These are phyloP conservation scores for Eupithecia abbreviata DNA, from an alignment of 2,888 invertebrate species.

Conservation along the genomic window DNA sequence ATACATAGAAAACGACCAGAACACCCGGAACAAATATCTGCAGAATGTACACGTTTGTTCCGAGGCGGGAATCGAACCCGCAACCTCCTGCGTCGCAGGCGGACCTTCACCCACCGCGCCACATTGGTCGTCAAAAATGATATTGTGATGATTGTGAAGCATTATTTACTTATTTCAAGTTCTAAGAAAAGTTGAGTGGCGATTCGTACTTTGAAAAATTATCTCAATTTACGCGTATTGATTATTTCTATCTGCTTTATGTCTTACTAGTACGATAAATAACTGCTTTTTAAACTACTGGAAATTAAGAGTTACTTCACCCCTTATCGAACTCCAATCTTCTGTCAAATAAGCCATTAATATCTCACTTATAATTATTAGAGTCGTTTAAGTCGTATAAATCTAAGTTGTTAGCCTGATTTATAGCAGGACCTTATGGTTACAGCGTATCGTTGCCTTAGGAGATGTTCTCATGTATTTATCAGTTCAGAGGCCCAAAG, in stretches of 20 bases:
- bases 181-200: too few relatives aligned
- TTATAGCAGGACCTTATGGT: slow-evolving; percentile 65
- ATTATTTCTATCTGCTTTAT: not conserved
- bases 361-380: slow-evolving; percentile 14
- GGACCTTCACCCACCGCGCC: too few relatives aligned
- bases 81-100: too few relatives aligned
- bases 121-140: too few relatives aligned
- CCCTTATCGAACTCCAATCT: slow-evolving; percentile 13
- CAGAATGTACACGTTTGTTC: too few relatives aligned
- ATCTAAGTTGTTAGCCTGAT: slow-evolving; percentile 68
- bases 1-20: too few relatives aligned
- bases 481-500: not conserved
- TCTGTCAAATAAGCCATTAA: slow-evolving; percentile 17
- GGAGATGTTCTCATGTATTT: slow-evolving; percentile 10
- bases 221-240: too few relatives aligned
- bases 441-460: slow-evolving; percentile 23
- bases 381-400: slow-evolving; percentile 62
- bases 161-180: too few relatives aligned
- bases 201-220: too few relatives aligned
- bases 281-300: slow-evolving; percentile 4
- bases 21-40: too few relatives aligned
- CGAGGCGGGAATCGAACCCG: too few relatives aligned
- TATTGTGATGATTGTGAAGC: too few relatives aligned
- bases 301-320: not conserved
- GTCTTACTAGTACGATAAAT: not conserved